Evolutionary conservation across 1,140 invertebrate genomes (phyloP), one percentile per base, ranked within the genome.

Genomic region (Megathymus violae): DNA sequence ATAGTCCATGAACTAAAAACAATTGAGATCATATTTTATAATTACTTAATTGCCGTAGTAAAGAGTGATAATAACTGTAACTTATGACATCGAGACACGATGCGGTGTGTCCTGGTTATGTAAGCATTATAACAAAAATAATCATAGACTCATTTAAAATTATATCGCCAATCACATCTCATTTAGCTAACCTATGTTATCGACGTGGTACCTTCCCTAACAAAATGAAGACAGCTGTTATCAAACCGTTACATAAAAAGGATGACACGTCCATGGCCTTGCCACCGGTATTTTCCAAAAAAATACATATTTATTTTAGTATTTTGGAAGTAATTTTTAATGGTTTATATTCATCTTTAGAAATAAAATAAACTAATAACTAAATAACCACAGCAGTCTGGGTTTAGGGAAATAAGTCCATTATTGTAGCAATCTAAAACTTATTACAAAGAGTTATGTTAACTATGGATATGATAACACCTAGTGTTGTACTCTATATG

Each of bases 241-340:
- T 46, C 19, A 46, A 46, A 22, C 43, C 43, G 11, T 11, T 46
- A 22, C 43, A 46, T 25, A 46, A 46, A n/a, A 46, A 46, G n/a
- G 17, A 1, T 4, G n/a, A 43, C 10, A 17, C 14, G 7, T 14
- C 38, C 14, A 44, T 44, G 7, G 41, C 41, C n/a, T 17, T 44
- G 3, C 41, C 17, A 1, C 16, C 41, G 17, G 41, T 44, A 4
- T 19, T 44, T n/a, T 44, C 41, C 17, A 44, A 13, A 17, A n/a
- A n/a, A n/a, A n/a, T n/a, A n/a, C n/a, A n/a, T n/a, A n/a, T n/a
- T n/a, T n/a, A n/a, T n/a, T n/a, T n/a, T n/a, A n/a, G n/a, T n/a
- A 25, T 10, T 48, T 51, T 43, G 41, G 27, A 44, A 44, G 50
- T 61, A 44, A 31, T 31, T 10, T 31, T 31, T 7, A 31, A 31